Base-by-base conservation (phyloP, 2,113 vertebrate genomes). In the Tiliqua scincoides region DNA sequence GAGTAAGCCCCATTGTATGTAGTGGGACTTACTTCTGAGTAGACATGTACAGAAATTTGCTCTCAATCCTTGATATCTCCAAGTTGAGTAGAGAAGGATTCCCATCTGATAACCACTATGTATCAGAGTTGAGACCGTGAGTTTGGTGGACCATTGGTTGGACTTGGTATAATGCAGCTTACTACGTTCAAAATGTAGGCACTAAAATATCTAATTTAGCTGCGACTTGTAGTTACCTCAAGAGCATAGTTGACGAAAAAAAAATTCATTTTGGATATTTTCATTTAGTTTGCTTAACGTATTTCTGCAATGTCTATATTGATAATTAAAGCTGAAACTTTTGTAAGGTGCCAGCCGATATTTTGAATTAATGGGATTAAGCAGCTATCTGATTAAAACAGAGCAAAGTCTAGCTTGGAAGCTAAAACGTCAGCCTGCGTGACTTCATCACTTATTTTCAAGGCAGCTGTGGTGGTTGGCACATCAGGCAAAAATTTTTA, bases 221-320 rank as follows among this genome's bases (percentile, higher is more conserved):
- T 81, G 21, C 83, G 30, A 2, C 23, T 35, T 77, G 11, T 72
- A 86, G 76, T 71, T 87, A 88, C 82, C 89, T 85, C 30, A 68
- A 54, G 30, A 37, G 15, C 2, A 23, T 68, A n/a, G 9, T 65
- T 83, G 59, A 61, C 59, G 52, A 85, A 86, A 87, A 87, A 37
- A 65, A 87, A 54, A 57, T 12, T 57, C 12, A 73, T 1, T 65
- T 61, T 85, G 62, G 8, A 17, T 86, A 0, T 78, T 92, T 93
- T 88, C 1, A 9, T 93, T 81, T 83, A 75, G 70, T 21, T 37
- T 52, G 11, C 1, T 3, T 87, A 23, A 82, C n/a, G 9, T 21
- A 73, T 79, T 82, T 84, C 12, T 2, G 0, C 87, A 63, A 43
- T 72, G 48, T 2, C 71, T 87, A 73, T 79, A 73, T 85, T 84